A percentile compares a stretch with the other conserved stretches of the same genome.
These are phyloP conservation scores for Mungos mungo DNA, from an alignment of 2,113 vertebrate species.

Conservation along the genomic window DNA sequence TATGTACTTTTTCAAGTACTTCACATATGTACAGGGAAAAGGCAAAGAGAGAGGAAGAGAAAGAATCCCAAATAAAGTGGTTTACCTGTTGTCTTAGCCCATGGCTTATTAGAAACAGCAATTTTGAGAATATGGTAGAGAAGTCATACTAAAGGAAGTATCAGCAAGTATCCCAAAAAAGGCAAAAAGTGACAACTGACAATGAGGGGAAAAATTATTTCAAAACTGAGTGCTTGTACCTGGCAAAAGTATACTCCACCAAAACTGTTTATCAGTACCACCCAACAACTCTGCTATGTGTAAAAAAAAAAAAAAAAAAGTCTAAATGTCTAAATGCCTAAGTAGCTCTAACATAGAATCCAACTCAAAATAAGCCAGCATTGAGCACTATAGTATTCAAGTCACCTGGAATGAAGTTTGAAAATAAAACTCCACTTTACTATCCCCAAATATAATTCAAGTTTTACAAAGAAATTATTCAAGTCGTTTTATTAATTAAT, in stretches of 20 bases:
- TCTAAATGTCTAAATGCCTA: background rate
- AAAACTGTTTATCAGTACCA: background rate
- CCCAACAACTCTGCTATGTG: background rate
- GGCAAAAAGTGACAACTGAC: background rate
- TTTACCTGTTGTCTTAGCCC: background rate
- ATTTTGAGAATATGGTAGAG: background rate
- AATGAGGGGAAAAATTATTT: background rate
- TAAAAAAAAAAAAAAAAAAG: background rate
- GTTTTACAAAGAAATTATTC: background rate
- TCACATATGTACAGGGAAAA: too few relatives aligned
- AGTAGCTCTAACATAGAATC: background rate
- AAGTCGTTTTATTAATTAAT: slow-evolving; percentile 31
- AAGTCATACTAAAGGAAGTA: background rate
- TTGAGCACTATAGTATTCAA: background rate
- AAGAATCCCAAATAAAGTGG: background rate
- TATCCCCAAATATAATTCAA: background rate
- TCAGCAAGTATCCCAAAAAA: background rate
- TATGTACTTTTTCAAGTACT: background rate
- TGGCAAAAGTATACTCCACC: background rate
- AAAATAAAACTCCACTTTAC: background rate
- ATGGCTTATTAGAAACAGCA: background rate
- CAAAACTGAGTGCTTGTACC: background rate
- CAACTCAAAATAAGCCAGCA: background rate
- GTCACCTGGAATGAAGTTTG: background rate
- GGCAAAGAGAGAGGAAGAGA: too few relatives aligned